Evolutionary conservation across 2,888 invertebrate species (phyloP).

Genomic region (Eudemis profundana): DNA sequence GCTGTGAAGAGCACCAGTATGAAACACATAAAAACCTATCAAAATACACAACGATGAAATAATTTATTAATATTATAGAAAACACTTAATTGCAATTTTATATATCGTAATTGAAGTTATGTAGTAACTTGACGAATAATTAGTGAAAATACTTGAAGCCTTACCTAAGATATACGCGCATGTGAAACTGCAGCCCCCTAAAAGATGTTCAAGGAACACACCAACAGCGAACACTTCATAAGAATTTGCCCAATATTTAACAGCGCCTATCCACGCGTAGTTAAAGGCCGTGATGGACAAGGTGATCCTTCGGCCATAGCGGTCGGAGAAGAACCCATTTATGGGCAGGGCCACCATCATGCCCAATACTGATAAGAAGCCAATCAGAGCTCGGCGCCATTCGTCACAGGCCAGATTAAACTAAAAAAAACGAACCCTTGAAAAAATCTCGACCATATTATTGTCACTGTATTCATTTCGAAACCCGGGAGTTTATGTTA

Average conservation of each 20-base stretch:
- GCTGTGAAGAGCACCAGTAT: conserved; percentile 28
- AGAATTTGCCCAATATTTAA: conserved; percentile 17
- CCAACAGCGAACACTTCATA: conserved; percentile 2
- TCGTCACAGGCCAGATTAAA: conserved; percentile 54
- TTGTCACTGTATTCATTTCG: too few species aligned
- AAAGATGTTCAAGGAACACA: not conserved
- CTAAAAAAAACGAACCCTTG: conserved; percentile 28
- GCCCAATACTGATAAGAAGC: conserved; percentile 86
- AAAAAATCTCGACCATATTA: too few species aligned
- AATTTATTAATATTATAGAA: too few species aligned
- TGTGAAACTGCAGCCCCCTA: conserved; percentile 14
- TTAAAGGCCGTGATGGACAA: conserved; percentile 19
- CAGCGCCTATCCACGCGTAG: conserved; percentile 20
- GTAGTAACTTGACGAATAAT: too few species aligned
- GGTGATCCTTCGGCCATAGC: conserved; percentile 47
- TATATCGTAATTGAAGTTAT: too few species aligned
- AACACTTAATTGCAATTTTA: too few species aligned
- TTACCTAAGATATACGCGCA: conserved; percentile 30
- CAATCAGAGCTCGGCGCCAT: conserved; percentile 87
- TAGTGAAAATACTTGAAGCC: too few species aligned
- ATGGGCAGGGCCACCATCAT: conserved; percentile 86
- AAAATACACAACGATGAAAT: too few species aligned
- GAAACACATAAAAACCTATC: too few species aligned
- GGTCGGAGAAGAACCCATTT: conserved; percentile 86
- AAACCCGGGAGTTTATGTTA: too few species aligned